Evolutionary conservation across 2,888 invertebrate species (phyloP).

Genomic region (Xestobium rufovillosum): DNA sequence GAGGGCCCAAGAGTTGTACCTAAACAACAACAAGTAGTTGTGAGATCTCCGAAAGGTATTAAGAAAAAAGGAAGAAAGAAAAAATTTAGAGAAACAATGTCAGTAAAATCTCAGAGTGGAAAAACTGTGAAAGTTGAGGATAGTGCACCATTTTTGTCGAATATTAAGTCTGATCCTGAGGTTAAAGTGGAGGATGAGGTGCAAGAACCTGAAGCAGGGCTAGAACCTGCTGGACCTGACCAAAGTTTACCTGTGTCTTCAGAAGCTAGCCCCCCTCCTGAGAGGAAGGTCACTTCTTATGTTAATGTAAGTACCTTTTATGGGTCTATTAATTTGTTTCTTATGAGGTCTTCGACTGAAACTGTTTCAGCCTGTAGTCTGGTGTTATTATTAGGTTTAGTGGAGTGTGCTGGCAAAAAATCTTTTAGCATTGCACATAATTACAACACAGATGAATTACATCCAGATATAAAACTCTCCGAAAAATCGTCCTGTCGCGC

Average conservation of each 20-base stretch:
- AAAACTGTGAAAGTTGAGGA: constrained; percentile 31
- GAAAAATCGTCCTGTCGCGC: no score
- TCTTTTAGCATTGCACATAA: no score
- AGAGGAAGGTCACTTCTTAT: constrained; percentile 56
- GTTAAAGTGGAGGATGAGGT: constrained; percentile 40
- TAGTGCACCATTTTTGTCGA: constrained; percentile 24
- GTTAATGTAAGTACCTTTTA: constrained; percentile 47
- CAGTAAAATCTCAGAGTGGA: constrained; percentile 31
- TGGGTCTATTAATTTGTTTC: no score
- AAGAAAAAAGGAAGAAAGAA: constrained; percentile 41
- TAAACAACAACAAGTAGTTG: constrained; percentile 27
- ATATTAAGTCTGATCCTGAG: constrained; percentile 20
- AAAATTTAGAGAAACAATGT: constrained; percentile 38
- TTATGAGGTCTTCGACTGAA: no score
- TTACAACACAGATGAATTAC: no score
- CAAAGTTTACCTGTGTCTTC: constrained; percentile 43
- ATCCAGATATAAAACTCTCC: no score
- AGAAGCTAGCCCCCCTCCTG: constrained; percentile 45
- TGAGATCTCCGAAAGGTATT: constrained; percentile 39
- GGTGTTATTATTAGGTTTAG: no score
- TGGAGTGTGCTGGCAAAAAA: no score
- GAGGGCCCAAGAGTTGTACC: constrained; percentile 65
- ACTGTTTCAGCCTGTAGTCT: no score
- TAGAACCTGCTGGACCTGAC: constrained; percentile 51
- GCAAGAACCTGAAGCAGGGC: constrained; percentile 47